These are phyloP conservation scores for Sternarchorhynchus goeldii DNA, from an alignment of 2,797 vertebrate genomes.

Conservation along the genomic window DNA sequence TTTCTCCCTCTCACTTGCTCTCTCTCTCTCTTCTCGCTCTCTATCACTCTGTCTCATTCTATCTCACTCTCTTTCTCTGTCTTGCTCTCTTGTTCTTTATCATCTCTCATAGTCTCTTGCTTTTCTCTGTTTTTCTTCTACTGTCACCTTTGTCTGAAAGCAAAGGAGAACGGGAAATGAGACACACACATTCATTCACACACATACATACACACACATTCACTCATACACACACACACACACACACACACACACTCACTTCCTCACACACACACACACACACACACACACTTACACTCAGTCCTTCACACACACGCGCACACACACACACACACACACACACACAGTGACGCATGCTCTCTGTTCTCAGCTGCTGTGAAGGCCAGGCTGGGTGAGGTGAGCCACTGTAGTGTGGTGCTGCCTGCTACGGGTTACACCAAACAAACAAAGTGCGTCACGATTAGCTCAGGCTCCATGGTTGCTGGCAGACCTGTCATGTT, in stretches of 20 bases:
- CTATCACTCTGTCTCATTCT: background rate
- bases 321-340: slow-evolving; percentile 18
- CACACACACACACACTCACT: background rate
- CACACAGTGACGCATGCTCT: slow-evolving; percentile 21
- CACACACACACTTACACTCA: slow-evolving; percentile 15
- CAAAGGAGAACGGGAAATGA: slow-evolving; percentile 9
- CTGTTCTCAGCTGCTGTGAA: slow-evolving; percentile 23
- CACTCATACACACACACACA: slow-evolving; percentile 18
- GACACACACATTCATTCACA: slow-evolving; percentile 15
- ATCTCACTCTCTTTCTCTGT: slow-evolving; percentile 50
- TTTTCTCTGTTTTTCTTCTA: background rate
- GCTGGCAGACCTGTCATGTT: slow-evolving; percentile 42
- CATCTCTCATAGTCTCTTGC: slow-evolving; percentile 37
- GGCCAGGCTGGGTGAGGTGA: background rate
- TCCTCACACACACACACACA: slow-evolving; percentile 6
- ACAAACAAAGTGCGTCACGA: slow-evolving; percentile 50
- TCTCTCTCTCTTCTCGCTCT: slow-evolving; percentile 9
- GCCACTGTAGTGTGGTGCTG: slow-evolving; percentile 13
- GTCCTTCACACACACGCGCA: slow-evolving; percentile 19
- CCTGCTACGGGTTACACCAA: slow-evolving; percentile 40
- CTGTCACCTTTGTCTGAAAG: slow-evolving; percentile 7
- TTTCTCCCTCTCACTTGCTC: background rate
- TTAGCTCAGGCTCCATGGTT: slow-evolving; percentile 38
- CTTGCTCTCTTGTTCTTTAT: slow-evolving; percentile 42
- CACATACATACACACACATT: slow-evolving; percentile 18